phyloP scores from a whole-genome alignment of 2,888 invertebrate species.

The Homarus gammarus region DNA sequence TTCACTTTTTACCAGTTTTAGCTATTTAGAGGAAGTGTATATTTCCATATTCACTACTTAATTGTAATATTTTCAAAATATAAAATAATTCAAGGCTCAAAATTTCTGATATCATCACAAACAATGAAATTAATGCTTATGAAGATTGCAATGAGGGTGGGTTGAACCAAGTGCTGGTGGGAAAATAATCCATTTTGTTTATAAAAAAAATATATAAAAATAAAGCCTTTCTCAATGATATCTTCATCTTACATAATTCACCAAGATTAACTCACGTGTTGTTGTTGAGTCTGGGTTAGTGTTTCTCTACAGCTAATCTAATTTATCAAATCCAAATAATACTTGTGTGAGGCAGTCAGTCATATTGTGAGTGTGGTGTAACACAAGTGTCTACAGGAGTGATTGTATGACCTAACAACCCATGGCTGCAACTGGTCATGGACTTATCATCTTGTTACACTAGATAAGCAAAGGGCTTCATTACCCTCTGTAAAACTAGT shows the following conservation, averaged over 20 bases:
- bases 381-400: too few species aligned
- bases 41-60: constrained; percentile 2
- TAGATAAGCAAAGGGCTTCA: constrained; percentile 56
- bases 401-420: not conserved
- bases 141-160: constrained; percentile 54
- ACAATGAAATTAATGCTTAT: constrained; percentile 44
- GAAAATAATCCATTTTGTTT: constrained; percentile 54
- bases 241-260: not conserved
- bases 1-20: not conserved
- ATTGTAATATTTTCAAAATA: constrained; percentile 23
- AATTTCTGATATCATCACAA: constrained; percentile 57
- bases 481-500: constrained; percentile 35
- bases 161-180: constrained; percentile 51
- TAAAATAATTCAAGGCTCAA: constrained; percentile 35
- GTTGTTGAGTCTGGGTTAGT: too few species aligned
- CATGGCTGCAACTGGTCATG: not conserved
- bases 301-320: not conserved
- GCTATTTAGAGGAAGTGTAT: not conserved
- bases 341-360: too few species aligned
- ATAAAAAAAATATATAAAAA: constrained; percentile 44
- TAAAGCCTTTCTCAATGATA: constrained; percentile 16
- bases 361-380: too few species aligned
- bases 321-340: not conserved
- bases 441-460: not conserved
- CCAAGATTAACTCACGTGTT: too few species aligned